Evolutionary conservation across 2,797 vertebrate species (phyloP), one percentile per base, ranked within the genome.

Genomic region (Onychomys torridus): DNA sequence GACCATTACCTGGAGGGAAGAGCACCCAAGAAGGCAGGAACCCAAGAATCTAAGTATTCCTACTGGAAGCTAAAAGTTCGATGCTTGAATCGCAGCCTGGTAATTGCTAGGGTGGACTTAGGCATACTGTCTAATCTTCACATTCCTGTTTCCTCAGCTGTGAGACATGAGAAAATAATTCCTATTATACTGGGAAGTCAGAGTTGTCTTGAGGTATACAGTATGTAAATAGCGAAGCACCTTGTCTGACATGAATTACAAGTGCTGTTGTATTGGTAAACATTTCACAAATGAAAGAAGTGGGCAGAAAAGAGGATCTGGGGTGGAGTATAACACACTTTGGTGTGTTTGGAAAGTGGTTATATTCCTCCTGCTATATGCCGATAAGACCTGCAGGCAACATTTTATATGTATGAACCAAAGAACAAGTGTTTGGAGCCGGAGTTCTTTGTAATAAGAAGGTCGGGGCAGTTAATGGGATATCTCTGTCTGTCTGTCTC

Each of bases 271-370:
- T 78, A 19, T 63, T 75, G n/a, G 29, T 90, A 84, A 85, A 25
- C 32, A 34, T 29, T 78, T 69, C 95, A 90, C 43, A 32, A 94
- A 86, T 89, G n/a, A 82, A 91, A 91, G 17, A 75, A 59, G 57
- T 1, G 34, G 7, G 40, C 7, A 87, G 73, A 29, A 93, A 90
- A 90, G 61, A 75, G 12, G 43, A 89, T 67, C 17, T 19, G 6
- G 37, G 69, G 13, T 73, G 13, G 40, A 85, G 84, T 11, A 8
- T 11, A 5, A 37, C 67, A 49, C 4, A 63, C 0, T 2, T 32
- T 5, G 40, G 34, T 40, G 12, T 25, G 16, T 32, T 25, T 37
- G 7, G 7, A 69, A 65, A 91, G 10, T 4, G 5, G 32, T 75
- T 14, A 11, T 1, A 61, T 2, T n/a, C 16, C 77, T 92, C 27